phyloP scores from a whole-genome alignment of 2,113 vertebrate species.

The Podocnemis expansa region DNA sequence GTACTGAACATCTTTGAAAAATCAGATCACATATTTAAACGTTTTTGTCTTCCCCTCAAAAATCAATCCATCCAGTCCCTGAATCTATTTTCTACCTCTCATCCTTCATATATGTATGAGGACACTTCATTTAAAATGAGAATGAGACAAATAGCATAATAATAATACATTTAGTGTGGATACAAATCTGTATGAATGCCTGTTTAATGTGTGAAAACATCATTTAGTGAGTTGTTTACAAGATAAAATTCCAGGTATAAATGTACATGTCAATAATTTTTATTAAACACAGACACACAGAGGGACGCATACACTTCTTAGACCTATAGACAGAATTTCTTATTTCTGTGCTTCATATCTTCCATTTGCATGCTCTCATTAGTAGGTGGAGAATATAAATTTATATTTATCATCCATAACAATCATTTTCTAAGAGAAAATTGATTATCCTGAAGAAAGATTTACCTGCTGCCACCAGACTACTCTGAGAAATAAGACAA shows the following conservation, averaged over 20 bases:
- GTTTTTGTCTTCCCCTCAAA: not conserved
- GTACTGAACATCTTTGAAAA: not conserved
- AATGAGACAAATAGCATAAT: constrained; percentile 9
- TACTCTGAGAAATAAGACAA: constrained; percentile 29
- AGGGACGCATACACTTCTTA: not conserved
- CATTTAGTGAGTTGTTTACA: not conserved
- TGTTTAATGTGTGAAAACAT: constrained; percentile 23
- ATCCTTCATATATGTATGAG: not conserved
- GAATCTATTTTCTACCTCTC: not conserved
- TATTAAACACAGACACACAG: not conserved
- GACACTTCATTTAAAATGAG: not conserved
- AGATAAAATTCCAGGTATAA: constrained; percentile 7
- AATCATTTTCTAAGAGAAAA: constrained; percentile 41
- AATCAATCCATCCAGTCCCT: not conserved
- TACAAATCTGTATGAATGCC: not conserved
- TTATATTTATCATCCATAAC: constrained; percentile 18
- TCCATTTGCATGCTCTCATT: not conserved
- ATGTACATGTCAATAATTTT: constrained; percentile 27
- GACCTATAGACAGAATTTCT: not conserved
- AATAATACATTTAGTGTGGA: not conserved
- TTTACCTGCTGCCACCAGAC: constrained; percentile 13
- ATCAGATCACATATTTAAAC: not conserved
- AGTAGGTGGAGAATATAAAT: not conserved
- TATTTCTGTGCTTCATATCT: not conserved
- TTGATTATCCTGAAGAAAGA: constrained; percentile 54